A percentile compares a stretch with the other conserved stretches of the same genome.
Conservation (phyloP, 2,888 invertebrate species). For the Lasioglossum pauxillum region DNA sequence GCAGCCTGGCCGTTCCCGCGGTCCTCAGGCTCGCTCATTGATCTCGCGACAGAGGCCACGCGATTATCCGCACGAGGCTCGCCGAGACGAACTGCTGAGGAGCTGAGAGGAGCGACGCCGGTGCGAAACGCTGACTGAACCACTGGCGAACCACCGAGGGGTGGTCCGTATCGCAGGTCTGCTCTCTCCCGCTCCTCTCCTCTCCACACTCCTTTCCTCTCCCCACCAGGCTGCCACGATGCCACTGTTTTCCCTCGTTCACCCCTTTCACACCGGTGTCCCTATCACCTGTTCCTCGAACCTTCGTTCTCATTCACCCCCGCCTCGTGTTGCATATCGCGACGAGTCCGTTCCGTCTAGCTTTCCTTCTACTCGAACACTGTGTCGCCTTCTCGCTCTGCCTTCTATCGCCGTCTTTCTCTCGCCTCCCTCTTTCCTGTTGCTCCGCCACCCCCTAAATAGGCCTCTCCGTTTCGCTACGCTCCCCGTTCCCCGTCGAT, state of each 20-base stretch:
- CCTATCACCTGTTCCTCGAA: conserved; percentile 15
- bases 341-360: not conserved
- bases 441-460: conserved; percentile 33
- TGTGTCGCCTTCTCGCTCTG: not conserved
- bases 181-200: conserved; percentile 37
- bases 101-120: conserved; percentile 71
- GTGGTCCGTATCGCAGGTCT: conserved; percentile 68
- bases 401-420: not conserved
- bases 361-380: not conserved
- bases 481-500: not conserved
- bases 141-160: conserved; percentile 71
- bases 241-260: conserved; percentile 45
- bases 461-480: conserved; percentile 16
- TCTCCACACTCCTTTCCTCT: conserved; percentile 17
- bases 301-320: not conserved
- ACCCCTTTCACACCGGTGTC: conserved; percentile 14
- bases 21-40: conserved; percentile 63
- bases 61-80: conserved; percentile 69
- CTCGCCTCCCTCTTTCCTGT: conserved; percentile 31
- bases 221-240: conserved; percentile 14
- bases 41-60: conserved; percentile 65
- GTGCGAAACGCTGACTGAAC: conserved; percentile 78
- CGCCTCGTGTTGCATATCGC: not conserved
- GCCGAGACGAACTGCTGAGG: conserved; percentile 47
- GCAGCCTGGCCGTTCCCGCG: conserved; percentile 33